Percentiles rank a stretch among this genome's conserved stretches.
Evolutionary conservation across 1,140 invertebrate genomes (phyloP).

Genomic region (Drosophila parabipectinata): DNA sequence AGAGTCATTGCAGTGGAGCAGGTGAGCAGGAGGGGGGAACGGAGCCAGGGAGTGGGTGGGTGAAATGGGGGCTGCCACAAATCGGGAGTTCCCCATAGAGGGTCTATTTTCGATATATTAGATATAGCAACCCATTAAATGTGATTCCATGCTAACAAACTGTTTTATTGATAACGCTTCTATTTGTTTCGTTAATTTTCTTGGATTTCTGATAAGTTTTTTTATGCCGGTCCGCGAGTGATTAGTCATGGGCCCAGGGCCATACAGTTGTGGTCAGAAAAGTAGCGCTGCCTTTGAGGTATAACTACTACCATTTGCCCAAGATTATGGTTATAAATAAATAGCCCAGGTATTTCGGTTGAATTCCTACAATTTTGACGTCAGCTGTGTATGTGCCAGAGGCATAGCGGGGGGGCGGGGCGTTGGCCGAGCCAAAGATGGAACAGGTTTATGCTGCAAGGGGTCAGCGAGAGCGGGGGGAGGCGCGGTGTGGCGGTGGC

Average conservation of each 20-base stretch:
- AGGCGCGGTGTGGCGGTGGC: not conserved
- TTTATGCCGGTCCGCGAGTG: not conserved
- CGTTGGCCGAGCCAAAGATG: slow-evolving; percentile 26
- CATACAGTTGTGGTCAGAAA: not conserved
- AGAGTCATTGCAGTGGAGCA: slow-evolving; percentile 65
- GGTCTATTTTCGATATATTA: not conserved
- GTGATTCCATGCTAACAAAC: slow-evolving; percentile 11
- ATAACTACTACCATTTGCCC: not conserved
- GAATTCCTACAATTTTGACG: not conserved
- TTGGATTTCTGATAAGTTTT: slow-evolving; percentile 21
- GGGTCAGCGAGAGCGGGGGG: not conserved
- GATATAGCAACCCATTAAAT: slow-evolving; percentile 4
- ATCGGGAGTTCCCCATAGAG: not conserved
- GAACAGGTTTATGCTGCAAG: slow-evolving; percentile 45
- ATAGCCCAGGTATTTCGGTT: not conserved
- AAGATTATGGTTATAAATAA: not conserved
- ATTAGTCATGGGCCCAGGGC: slow-evolving; percentile 4
- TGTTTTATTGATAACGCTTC: slow-evolving; percentile 2
- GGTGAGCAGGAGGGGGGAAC: slow-evolving; percentile 54
- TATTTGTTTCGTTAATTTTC: not conserved
- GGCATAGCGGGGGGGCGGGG: slow-evolving; percentile 14
- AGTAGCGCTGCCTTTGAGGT: not conserved
- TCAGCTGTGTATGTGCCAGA: slow-evolving; percentile 2
- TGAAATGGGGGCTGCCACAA: slow-evolving; percentile 23
- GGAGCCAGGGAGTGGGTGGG: not conserved